Evolutionary conservation across 2,888 invertebrate genomes (phyloP), one percentile per base, ranked within the genome.

Genomic region (Altica lythri): DNA sequence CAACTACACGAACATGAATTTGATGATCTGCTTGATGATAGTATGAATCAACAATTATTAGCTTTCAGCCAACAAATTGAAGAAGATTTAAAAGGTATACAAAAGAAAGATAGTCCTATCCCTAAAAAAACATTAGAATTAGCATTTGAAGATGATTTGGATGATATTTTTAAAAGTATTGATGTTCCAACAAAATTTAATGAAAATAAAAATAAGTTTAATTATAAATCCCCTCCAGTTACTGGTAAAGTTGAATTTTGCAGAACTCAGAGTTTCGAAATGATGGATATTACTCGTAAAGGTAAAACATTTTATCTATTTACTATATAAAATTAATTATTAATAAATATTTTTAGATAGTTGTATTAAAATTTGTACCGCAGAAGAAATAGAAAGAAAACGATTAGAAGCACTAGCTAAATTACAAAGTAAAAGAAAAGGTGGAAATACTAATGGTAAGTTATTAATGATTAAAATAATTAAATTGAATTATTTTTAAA

Each of bases 351-450:
- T 44, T 37, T 18, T 35, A 35, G 37, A 43, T 5, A 43, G 12
- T 12, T 5, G 16, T 4, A 6, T 27, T 4, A 47, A 27, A 37
- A 48, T 16, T 9, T 48, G 48, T 30, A 38, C 48, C 6, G 38
- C 29, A 38, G 29, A 48, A 12, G 17, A 48, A 30, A 38, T 38
- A 38, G 29, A 27, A 52, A 32, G 43, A 65, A 86, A 86, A 64
- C 79, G 83, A 57, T 72, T 79, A 56, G 79, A 81, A 64, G 86
- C 86, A 1, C 76, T 81, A 69, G 83, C 83, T 65, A 83, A 78
- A 67, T 74, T 84, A 10, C 72, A 83, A 61, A 80, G 80, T 1
- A 84, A 82, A 69, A 71, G 66, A 55, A 72, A 72, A 56, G 50
- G 66, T 17, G 55, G 52, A 40, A 22, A 10, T 9, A 51, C 43